Percentiles rank a stretch among this genome's conserved stretches.
Evolutionary conservation across 2,113 vertebrate genomes (phyloP).

Genomic region (Rhynchomys soricoides): DNA sequence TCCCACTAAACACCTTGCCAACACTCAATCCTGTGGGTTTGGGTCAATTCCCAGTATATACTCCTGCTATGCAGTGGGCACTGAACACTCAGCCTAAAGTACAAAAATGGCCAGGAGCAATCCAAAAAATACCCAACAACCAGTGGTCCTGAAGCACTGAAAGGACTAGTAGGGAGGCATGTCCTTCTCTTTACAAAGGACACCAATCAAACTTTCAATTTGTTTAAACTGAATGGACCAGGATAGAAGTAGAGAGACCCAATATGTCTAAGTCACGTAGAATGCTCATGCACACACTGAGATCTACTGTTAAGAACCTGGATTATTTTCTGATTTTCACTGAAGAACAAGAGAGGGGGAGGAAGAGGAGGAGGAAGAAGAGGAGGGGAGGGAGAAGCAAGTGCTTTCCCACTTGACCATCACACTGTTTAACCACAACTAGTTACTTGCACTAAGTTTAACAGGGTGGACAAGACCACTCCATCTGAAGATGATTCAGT

Average conservation of each 20-base stretch:
- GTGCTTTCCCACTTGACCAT: neutral
- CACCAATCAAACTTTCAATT: neutral
- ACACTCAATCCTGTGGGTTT: neutral
- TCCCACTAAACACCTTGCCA: neutral
- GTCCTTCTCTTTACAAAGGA: neutral
- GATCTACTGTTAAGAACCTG: neutral
- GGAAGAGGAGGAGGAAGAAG: neutral
- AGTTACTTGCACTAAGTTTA: no score
- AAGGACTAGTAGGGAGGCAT: neutral
- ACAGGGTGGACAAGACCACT: no score
- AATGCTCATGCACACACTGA: no score
- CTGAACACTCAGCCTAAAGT: no score
- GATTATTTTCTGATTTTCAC: neutral
- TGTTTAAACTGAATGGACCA: neutral
- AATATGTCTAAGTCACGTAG: neutral
- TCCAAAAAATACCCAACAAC: neutral
- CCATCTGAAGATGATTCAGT: neutral
- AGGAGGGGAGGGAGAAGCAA: neutral
- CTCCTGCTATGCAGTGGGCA: neutral
- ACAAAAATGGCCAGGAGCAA: no score
- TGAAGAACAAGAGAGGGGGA: neutral
- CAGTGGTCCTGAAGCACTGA: neutral
- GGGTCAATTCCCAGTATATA: neutral
- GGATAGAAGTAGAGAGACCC: no score
- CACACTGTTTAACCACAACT: neutral